A percentile compares a stretch with the other conserved stretches of the same genome.
phyloP scores from a whole-genome alignment of 1,140 invertebrate species.

The Euglossa dilemma region DNA sequence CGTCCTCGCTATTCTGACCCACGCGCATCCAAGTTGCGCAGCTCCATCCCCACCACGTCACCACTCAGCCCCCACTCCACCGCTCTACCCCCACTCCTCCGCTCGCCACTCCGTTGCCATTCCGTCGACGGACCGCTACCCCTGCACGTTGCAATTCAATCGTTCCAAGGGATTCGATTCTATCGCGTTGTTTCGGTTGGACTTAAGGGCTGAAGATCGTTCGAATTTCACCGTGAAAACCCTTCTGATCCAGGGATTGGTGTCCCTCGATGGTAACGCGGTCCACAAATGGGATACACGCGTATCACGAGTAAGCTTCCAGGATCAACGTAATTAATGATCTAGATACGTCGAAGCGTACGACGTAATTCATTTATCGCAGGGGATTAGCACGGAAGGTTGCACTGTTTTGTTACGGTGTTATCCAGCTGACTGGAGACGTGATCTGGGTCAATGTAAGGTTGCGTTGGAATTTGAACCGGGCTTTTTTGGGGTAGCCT shows the following conservation, averaged over 20 bases:
- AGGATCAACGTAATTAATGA: slow-evolving; percentile 24
- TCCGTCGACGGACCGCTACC: neutral
- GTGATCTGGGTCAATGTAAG: neutral
- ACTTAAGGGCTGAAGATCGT: neutral
- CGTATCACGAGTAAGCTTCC: neutral
- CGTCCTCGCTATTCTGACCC: slow-evolving; percentile 69
- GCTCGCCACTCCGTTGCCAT: no score
- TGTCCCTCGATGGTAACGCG: neutral
- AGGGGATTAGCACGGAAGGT: neutral
- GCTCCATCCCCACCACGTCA: neutral
- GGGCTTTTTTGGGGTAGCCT: no score
- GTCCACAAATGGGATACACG: neutral
- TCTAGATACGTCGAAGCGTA: neutral
- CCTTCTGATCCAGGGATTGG: neutral
- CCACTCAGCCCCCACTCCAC: no score
- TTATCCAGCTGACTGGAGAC: neutral
- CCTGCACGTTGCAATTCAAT: slow-evolving; percentile 30
- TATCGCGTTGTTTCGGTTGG: neutral
- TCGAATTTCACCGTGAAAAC: slow-evolving; percentile 40
- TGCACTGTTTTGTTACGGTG: neutral
- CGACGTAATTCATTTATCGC: neutral
- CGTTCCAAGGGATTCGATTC: slow-evolving; percentile 36
- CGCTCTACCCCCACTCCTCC: no score
- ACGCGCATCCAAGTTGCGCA: slow-evolving; percentile 49
- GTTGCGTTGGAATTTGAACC: neutral